These are phyloP conservation scores for Coluber constrictor DNA, from an alignment of 2,797 vertebrate genomes.

Conservation along the genomic window DNA sequence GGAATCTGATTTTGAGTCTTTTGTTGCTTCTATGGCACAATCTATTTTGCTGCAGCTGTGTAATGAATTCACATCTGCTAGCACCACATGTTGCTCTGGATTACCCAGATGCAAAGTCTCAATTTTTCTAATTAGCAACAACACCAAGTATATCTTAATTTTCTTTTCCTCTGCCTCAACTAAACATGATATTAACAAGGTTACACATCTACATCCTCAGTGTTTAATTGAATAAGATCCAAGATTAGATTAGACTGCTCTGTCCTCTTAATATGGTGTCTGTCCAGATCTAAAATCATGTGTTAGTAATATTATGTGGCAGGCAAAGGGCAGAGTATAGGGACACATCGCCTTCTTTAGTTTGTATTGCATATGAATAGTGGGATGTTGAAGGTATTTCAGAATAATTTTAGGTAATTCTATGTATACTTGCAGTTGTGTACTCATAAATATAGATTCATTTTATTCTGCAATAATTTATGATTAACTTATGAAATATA, in stretches of 20 bases:
- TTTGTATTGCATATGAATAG: neutral
- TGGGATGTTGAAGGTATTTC: neutral
- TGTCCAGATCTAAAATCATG: constrained; percentile 44
- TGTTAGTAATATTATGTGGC: constrained; percentile 37
- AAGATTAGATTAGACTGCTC: constrained; percentile 69
- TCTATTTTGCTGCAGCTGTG: constrained; percentile 74
- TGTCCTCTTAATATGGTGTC: constrained; percentile 46
- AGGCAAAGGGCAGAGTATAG: constrained; percentile 18
- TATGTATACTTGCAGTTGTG: neutral
- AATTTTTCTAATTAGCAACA: constrained; percentile 82
- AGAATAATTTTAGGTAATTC: neutral
- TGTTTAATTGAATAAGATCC: constrained; percentile 73
- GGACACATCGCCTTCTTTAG: neutral
- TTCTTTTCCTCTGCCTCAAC: constrained; percentile 78
- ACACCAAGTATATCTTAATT: constrained; percentile 81
- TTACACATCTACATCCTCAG: constrained; percentile 70
- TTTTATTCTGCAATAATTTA: neutral
- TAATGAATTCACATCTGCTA: constrained; percentile 80
- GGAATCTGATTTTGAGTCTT: constrained; percentile 61
- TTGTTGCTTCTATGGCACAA: constrained; percentile 58
- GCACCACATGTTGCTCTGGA: constrained; percentile 77
- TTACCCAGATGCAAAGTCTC: constrained; percentile 79
- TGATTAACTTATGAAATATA: neutral
- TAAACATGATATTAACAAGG: constrained; percentile 80
- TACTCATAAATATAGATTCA: neutral